phyloP scores from a whole-genome alignment of 2,797 vertebrate species.

The Notamacropus eugenii region DNA sequence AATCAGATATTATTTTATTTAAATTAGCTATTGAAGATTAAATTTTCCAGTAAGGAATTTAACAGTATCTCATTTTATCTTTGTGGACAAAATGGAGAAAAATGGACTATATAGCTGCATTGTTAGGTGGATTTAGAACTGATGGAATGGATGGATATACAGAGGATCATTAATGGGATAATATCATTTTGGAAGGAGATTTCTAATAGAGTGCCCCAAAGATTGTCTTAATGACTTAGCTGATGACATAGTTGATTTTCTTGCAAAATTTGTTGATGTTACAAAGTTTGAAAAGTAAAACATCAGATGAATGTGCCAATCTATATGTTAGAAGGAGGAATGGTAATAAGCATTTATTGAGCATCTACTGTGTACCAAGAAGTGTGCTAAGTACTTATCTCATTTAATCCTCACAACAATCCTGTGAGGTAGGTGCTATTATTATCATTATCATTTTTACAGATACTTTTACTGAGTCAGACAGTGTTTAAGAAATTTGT shows the following conservation, averaged over 20 bases:
- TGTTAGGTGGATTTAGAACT: not conserved
- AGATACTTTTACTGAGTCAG: not conserved
- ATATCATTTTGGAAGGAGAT: not conserved
- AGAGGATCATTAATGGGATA: not conserved
- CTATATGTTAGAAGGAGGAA: not conserved
- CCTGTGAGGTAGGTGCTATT: not conserved
- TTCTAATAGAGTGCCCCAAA: not conserved
- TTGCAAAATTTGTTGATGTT: not conserved
- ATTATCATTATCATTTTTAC: not conserved
- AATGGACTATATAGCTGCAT: not conserved
- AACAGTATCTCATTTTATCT: not conserved
- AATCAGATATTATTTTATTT: not conserved
- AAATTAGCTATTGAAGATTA: not conserved
- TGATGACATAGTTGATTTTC: not conserved
- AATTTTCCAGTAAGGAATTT: not conserved
- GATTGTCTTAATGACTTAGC: not conserved
- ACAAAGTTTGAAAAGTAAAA: not conserved
- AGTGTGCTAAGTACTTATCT: not conserved
- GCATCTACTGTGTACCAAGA: not conserved
- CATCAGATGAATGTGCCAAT: not conserved
- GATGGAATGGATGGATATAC: not conserved
- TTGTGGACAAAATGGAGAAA: not conserved
- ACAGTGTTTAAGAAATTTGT: not conserved
- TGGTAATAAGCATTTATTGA: not conserved
- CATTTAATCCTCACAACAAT: not conserved